Conservation (phyloP, 2,113 vertebrate genomes). For the Pipra filicauda region DNA sequence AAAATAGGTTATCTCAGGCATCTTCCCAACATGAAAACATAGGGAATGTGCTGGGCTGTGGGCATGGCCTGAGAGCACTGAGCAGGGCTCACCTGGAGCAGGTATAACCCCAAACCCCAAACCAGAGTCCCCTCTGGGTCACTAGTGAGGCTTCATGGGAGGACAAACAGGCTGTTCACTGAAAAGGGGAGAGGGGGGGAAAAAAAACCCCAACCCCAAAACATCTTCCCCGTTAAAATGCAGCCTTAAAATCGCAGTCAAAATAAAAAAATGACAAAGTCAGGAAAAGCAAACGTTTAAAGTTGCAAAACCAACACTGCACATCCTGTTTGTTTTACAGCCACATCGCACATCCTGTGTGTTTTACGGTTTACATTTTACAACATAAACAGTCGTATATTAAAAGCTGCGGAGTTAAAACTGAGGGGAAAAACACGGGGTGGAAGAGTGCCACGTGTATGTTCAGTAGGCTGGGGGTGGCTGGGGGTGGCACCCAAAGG, state of each 20-base stretch:
- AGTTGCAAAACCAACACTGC: slow-evolving; percentile 22
- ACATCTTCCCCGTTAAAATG: background rate
- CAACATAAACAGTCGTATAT: slow-evolving; percentile 20
- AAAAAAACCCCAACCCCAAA: too few species aligned
- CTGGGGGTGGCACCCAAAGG: rapidly evolving
- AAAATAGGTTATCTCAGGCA: background rate
- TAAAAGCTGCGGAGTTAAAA: background rate
- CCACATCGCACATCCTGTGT: slow-evolving; percentile 32
- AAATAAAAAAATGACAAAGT: slow-evolving; percentile 12
- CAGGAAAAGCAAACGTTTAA: background rate
- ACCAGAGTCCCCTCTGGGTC: background rate
- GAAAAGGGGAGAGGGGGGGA: background rate
- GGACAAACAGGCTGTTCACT: background rate
- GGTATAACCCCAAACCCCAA: background rate
- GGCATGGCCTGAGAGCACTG: rapidly evolving
- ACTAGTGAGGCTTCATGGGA: background rate
- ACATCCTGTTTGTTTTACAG: slow-evolving; percentile 57
- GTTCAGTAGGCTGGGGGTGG: background rate
- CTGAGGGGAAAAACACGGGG: background rate
- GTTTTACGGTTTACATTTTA: slow-evolving; percentile 37
- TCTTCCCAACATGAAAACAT: background rate
- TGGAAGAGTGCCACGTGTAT: background rate
- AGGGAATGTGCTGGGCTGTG: background rate
- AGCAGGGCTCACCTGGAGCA: background rate
- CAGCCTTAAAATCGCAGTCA: background rate